Conservation (phyloP, 2,888 invertebrate species). For the Drosophila affinis region DNA sequence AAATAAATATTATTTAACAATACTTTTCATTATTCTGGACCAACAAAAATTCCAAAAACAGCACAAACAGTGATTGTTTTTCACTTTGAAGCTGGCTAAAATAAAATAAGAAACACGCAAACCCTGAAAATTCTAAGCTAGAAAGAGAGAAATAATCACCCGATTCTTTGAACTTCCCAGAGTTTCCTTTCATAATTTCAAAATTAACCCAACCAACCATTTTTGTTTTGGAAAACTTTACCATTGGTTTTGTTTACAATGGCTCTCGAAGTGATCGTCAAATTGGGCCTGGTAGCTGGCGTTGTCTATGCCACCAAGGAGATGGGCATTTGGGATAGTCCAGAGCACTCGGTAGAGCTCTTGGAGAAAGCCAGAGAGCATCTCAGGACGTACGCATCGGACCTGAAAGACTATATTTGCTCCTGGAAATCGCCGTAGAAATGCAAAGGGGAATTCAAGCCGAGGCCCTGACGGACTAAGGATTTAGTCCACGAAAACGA, state of each 20-base stretch:
- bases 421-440: slow-evolving; percentile 14
- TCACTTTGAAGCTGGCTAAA: too few species aligned
- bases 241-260: neutral
- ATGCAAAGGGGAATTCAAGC: neutral
- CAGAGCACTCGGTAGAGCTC: slow-evolving; percentile 2
- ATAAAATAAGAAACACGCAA: too few species aligned
- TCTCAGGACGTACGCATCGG: slow-evolving; percentile 4
- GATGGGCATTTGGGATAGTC: slow-evolving; percentile 19
- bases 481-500: neutral
- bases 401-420: neutral
- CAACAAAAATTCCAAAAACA: too few species aligned
- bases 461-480: slow-evolving; percentile 24
- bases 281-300: slow-evolving; percentile 19
- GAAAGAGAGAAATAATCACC: too few species aligned
- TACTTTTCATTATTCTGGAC: too few species aligned
- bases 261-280: slow-evolving; percentile 7
- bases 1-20: too few species aligned
- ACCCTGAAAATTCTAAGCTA: too few species aligned
- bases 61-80: too few species aligned
- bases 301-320: slow-evolving; percentile 4
- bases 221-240: neutral
- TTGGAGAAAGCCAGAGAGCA: slow-evolving; percentile 2
- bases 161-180: neutral
- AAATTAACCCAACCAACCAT: neutral
- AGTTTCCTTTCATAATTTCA: slow-evolving; percentile 1